These are phyloP conservation scores for Lasiurus borealis DNA, from an alignment of 2,113 vertebrate genomes.

Conservation along the genomic window DNA sequence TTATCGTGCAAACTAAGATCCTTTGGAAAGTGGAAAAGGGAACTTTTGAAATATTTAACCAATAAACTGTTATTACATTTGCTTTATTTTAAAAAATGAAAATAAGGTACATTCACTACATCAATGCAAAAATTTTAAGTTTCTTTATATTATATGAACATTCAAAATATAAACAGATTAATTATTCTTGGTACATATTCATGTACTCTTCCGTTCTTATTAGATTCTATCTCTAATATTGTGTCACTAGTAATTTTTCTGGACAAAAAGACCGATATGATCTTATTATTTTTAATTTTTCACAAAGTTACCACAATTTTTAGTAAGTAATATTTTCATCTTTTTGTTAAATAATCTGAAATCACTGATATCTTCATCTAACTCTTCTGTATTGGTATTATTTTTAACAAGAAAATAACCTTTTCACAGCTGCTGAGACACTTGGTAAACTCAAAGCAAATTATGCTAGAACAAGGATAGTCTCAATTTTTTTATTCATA, in stretches of 20 bases:
- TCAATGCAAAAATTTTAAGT: neutral
- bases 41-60: neutral
- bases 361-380: neutral
- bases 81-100: slow-evolving; percentile 33
- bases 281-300: slow-evolving; percentile 32
- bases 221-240: slow-evolving; percentile 3
- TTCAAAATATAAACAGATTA: neutral
- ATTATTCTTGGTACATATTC: neutral
- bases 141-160: neutral
- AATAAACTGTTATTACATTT: neutral
- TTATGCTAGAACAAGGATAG: neutral
- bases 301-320: neutral
- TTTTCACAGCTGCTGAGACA: neutral
- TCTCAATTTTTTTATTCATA: neutral
- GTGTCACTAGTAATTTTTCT: neutral
- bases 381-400: neutral
- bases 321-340: neutral
- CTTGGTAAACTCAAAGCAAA: neutral
- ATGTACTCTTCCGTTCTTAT: neutral
- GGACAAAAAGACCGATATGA: neutral
- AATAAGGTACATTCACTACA: neutral
- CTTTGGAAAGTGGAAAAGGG: neutral
- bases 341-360: slow-evolving; percentile 14
- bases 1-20: neutral
- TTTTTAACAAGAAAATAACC: slow-evolving; percentile 8